phyloP scores from a whole-genome alignment of 2,888 invertebrate genomes.

The Eilema sororculum region DNA sequence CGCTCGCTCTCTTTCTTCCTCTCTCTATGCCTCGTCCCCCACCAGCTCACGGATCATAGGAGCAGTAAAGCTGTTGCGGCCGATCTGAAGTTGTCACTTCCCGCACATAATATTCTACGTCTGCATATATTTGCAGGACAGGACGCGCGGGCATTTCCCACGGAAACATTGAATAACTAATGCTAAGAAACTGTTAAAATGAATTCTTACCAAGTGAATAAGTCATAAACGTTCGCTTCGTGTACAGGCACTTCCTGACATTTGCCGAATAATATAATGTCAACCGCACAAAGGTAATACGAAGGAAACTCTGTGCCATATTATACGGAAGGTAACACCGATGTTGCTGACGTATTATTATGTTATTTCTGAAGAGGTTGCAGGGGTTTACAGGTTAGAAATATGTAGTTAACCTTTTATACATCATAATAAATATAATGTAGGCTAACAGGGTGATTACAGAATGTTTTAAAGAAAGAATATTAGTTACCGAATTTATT shows the following conservation, averaged over 20 bases:
- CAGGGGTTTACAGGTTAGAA: background rate
- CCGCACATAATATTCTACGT: constrained; percentile 30
- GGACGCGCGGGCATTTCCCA: constrained; percentile 60
- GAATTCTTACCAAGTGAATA: constrained; percentile 53
- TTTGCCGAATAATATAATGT: constrained; percentile 12
- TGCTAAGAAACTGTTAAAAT: constrained; percentile 62
- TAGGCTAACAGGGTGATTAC: no score
- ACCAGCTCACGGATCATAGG: no score
- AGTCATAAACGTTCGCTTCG: constrained; percentile 31
- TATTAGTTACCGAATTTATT: no score
- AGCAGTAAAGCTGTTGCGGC: no score
- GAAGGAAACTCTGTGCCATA: background rate
- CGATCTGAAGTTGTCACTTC: constrained; percentile 41
- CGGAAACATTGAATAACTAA: constrained; percentile 70
- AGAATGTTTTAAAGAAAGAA: no score
- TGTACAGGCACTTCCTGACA: constrained; percentile 13
- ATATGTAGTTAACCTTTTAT: background rate
- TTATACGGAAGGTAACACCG: background rate
- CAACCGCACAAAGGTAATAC: background rate
- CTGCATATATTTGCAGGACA: constrained; percentile 56
- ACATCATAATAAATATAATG: background rate
- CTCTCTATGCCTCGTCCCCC: no score
- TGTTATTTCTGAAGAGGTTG: background rate
- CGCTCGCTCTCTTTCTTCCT: no score
- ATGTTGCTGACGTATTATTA: background rate